These are phyloP conservation scores for Limnephilus rhombicus DNA, from an alignment of 2,888 invertebrate genomes.

Conservation along the genomic window DNA sequence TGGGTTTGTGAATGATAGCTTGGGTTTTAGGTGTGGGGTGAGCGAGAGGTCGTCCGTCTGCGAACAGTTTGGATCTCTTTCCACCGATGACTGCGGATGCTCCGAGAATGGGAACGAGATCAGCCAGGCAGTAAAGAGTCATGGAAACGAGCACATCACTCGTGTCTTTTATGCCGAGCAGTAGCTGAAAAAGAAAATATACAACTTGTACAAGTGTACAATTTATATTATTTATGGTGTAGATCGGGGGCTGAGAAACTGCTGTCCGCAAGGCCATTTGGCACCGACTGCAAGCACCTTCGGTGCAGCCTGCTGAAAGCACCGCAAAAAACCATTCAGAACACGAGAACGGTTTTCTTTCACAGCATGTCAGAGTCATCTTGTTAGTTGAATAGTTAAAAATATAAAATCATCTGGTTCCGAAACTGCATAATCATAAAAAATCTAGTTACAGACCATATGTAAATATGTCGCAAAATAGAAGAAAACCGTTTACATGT, in stretches of 20 bases:
- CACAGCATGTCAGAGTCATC: too few relatives aligned
- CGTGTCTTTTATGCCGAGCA: conserved; percentile 92
- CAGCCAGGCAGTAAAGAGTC: conserved; percentile 89
- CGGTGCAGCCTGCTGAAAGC: too few relatives aligned
- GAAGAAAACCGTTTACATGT: too few relatives aligned
- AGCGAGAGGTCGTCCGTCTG: conserved; percentile 88
- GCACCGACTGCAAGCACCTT: neutral
- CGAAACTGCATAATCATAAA: too few relatives aligned
- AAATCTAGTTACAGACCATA: too few relatives aligned
- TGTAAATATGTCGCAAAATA: too few relatives aligned
- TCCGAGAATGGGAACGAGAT: conserved; percentile 90
- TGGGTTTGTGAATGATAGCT: conserved; percentile 32
- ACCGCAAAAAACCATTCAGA: too few relatives aligned
- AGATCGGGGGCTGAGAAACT: neutral
- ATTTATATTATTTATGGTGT: neutral
- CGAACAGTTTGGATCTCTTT: conserved; percentile 87
- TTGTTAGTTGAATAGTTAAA: too few relatives aligned
- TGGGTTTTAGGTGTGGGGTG: conserved; percentile 59
- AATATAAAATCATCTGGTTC: too few relatives aligned
- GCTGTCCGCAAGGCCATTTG: neutral
- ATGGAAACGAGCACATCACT: conserved; percentile 90
- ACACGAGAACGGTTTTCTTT: too few relatives aligned
- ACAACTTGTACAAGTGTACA: conserved; percentile 31
- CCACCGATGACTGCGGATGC: conserved; percentile 92
- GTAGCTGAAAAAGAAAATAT: conserved; percentile 77